Base-by-base conservation (phyloP, 2,113 vertebrate species). In the Phalacrocorax carbo region DNA sequence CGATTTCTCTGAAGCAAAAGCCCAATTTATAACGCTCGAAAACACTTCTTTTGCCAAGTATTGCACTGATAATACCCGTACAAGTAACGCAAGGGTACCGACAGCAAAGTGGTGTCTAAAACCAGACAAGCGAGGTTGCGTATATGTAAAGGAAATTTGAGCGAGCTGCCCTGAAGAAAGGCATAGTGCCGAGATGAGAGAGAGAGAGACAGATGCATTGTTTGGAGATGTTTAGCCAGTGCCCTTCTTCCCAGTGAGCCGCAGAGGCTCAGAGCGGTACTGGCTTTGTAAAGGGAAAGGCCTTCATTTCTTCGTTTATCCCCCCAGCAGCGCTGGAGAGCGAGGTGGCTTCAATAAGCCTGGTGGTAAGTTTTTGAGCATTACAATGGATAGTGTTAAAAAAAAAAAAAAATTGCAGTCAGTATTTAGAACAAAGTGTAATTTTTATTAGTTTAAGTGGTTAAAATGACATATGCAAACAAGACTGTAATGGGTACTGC, bases 281-380 rank as follows among this genome's bases (percentile, higher is more conserved):
- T 99, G 99, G 99, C 99, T 99, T 99, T 99, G 98, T 99, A 99
- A 99, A 99, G 99, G 99, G 99, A 99, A 98, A 98, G 98, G 99
- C 99, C 99, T 99, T 99, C 99, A 99, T 99, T 99, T 99, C 98
- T 99, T 98, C 98, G 99, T 99, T 99, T 99, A 99, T 99, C 99
- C 99, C 98, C 99, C 99, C 99, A 99, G 99, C 99, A 99, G 99
- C 99, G 99, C 99, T 99, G 99, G 99, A 99, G 99, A 99, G 98
- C 99, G 99, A 99, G 99, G 99, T 99, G 99, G 99, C 99, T 99
- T 99, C 99, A 99, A 98, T 99, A 99, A 99, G 99, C 99, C 99
- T 99, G 99, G 99, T 99, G 99, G 99, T 99, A 99, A 99, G 99
- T 99, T 99, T 99, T 99, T 99, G 99, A 99, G 99, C 98, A 99